Conservation (phyloP, 2,797 vertebrate species). For the Spea hammondii region DNA sequence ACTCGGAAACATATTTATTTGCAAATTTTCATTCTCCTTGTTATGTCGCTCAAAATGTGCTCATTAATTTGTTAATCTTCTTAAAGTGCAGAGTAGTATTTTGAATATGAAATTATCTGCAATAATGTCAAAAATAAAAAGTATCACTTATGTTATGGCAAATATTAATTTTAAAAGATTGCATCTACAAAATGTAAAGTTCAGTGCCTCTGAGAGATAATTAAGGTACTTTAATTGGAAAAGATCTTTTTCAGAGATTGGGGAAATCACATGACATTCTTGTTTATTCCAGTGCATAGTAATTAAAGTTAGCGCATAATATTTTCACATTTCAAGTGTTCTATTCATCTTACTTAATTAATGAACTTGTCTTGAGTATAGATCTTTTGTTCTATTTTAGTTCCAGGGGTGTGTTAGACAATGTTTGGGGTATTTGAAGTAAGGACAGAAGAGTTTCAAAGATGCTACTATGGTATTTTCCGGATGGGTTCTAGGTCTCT, state of each 20-base stretch:
- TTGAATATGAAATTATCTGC: constrained; percentile 59
- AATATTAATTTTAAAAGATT: constrained; percentile 62
- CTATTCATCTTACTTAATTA: constrained; percentile 64
- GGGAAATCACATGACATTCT: constrained; percentile 63
- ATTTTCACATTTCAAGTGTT: constrained; percentile 63
- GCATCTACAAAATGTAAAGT: constrained; percentile 62
- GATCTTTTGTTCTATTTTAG: background rate
- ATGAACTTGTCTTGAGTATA: constrained; percentile 56
- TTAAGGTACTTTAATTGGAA: constrained; percentile 72
- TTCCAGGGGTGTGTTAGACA: no score
- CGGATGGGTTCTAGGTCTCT: no score
- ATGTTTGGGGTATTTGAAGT: no score
- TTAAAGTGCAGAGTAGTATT: constrained; percentile 14
- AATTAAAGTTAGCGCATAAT: constrained; percentile 63
- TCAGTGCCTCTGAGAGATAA: constrained; percentile 72
- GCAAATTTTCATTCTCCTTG: constrained; percentile 20
- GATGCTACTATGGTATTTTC: no score
- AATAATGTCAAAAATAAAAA: constrained; percentile 58
- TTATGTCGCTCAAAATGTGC: background rate
- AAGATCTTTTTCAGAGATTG: constrained; percentile 65
- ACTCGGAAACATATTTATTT: no score
- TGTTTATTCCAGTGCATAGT: constrained; percentile 65
- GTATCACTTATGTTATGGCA: constrained; percentile 58
- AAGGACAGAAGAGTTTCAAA: no score
- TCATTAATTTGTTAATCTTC: constrained; percentile 43